Evolutionary conservation across 2,888 invertebrate genomes (phyloP).

Genomic region (Zele albiditarsus): DNA sequence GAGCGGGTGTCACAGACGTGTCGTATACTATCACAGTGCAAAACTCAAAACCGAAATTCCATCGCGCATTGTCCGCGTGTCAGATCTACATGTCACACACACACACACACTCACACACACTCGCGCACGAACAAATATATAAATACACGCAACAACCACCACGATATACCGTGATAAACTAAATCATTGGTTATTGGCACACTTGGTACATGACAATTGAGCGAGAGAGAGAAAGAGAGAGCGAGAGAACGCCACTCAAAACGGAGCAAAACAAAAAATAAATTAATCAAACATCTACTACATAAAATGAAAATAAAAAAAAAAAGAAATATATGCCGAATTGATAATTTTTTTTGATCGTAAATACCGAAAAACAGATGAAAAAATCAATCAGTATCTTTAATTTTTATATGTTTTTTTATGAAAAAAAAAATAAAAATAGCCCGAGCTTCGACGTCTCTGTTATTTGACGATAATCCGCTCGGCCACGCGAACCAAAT

Average conservation of each 20-base stretch:
- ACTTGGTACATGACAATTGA: conserved; percentile 1
- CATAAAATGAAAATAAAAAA: not conserved
- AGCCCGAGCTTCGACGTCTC: too few relatives aligned
- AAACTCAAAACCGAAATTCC: conserved; percentile 71
- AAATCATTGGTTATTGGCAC: conserved; percentile 36
- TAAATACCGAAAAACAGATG: too few relatives aligned
- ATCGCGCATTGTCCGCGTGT: conserved; percentile 66
- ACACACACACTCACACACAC: conserved; percentile 30
- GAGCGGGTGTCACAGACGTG: conserved; percentile 53
- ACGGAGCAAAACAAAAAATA: not conserved
- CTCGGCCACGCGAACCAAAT: too few relatives aligned
- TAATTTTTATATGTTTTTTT: too few relatives aligned
- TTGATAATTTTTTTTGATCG: too few relatives aligned
- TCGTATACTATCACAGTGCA: conserved; percentile 63
- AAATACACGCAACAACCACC: conserved; percentile 8
- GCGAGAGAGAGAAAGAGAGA: conserved; percentile 5
- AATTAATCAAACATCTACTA: not conserved
- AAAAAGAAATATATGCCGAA: not conserved
- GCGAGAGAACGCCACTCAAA: conserved; percentile 16
- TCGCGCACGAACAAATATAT: not conserved
- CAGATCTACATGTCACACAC: conserved; percentile 65
- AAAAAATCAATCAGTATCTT: too few relatives aligned
- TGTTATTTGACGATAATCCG: too few relatives aligned
- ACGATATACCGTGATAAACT: not conserved
- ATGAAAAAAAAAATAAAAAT: too few relatives aligned